A percentile compares a stretch with the other conserved stretches of the same genome.
These are phyloP conservation scores for Chionomys nivalis DNA, from an alignment of 2,113 vertebrate species.

Conservation along the genomic window DNA sequence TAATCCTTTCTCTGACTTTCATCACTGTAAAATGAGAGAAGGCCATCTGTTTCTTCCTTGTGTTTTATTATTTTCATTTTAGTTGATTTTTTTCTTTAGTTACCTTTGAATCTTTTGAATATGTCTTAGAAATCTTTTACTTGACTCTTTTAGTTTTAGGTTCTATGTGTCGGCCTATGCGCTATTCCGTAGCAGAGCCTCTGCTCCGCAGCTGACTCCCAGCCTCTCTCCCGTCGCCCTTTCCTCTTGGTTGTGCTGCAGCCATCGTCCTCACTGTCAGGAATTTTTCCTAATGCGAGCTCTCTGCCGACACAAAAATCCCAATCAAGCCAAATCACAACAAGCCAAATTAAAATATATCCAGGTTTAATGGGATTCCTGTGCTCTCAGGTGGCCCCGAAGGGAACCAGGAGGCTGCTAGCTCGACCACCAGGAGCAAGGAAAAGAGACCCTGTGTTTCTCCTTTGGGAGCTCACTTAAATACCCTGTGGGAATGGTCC, in stretches of 20 bases:
- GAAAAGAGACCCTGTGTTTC: too few species aligned
- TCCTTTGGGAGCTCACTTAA: too few species aligned
- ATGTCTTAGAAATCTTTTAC: neutral
- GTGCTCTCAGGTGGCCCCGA: too few species aligned
- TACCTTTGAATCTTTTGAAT: conserved; percentile 2
- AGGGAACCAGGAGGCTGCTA: too few species aligned
- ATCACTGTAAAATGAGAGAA: neutral
- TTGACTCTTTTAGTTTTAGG: conserved; percentile 15
- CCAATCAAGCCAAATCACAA: too few species aligned
- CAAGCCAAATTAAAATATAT: too few species aligned
- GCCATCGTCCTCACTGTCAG: neutral
- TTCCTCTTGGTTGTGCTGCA: neutral
- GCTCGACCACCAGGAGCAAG: too few species aligned
- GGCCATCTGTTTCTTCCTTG: neutral
- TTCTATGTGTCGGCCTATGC: neutral
- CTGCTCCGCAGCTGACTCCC: too few species aligned
- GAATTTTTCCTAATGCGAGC: too few species aligned
- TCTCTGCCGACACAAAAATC: too few species aligned
- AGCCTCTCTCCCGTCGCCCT: neutral
- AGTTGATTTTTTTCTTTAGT: conserved; percentile 7
- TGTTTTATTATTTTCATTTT: neutral
- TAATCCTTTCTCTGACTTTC: neutral
- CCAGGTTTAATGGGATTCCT: too few species aligned
- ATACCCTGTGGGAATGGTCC: too few species aligned
- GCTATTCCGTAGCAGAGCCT: neutral